Base-by-base conservation (phyloP, 2,888 invertebrate species). In the Dendrolimus pini region DNA sequence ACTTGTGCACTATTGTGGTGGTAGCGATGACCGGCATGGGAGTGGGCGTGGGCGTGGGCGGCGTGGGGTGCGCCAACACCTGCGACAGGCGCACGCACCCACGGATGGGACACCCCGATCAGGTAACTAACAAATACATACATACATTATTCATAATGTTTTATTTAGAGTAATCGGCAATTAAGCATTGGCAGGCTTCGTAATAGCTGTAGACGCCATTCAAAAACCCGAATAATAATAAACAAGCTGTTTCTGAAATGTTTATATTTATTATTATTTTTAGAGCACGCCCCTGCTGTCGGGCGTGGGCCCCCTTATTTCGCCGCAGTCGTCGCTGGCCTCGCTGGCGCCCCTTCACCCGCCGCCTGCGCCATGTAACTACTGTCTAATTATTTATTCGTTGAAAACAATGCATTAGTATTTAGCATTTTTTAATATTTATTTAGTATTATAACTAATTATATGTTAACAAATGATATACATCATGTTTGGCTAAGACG, bases 241-340 rank as follows among this genome's bases (percentile, higher is more conserved):
- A 30, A 6, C 6, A 30, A 3, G 30, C 30, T 30, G 30, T 30
- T 30, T 30, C 3, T 30, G 30, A 30, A 6, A 30, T 30, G 6
- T 30, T 6, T 18, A 3, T 18, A 2, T 18, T 18, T 18, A 18
- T 18, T 18, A 18, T 18, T 18, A 2, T 30, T 62, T 61, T 1
- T 79, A 89, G 88, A 89, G 88, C 64, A 88, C 89, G 18, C 89
- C 89, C 54, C 80, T 89, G 65, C 77, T 89, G 71, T 73, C 82
- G 59, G 85, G 85, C 60, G 78, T 85, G 75, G 87, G 72, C 56
- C 82, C 84, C 59, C 78, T 85, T 62, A 77, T 74, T 12, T 86
- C 90, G 52, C 88, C 89, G 71, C 88, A 85, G 75, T 77, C 89
- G 2, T 85, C 89, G 61, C 78, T 86, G 52, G 84, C 79, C 7